Evolutionary conservation across 2,113 vertebrate species (phyloP).

Genomic region (Origma solitaria): DNA sequence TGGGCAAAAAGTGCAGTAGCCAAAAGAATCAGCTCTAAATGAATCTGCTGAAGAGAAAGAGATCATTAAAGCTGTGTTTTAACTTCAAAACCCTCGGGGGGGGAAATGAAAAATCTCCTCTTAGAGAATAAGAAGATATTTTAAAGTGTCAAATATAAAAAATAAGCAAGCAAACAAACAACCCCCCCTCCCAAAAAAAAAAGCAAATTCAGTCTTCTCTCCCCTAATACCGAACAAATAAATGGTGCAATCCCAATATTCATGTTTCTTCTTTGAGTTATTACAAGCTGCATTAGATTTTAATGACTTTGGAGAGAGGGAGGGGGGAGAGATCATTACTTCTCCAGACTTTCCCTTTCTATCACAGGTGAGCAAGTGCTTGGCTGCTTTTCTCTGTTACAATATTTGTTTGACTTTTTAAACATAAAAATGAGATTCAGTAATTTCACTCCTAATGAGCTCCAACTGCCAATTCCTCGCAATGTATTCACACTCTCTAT

Average conservation of each 20-base stretch:
- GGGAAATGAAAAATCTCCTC: not conserved
- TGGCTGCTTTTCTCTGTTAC: not conserved
- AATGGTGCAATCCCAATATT: not conserved
- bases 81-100: not conserved
- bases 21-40: not conserved
- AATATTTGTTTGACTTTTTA: not conserved
- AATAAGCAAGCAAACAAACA: not conserved
- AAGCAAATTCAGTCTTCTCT: not conserved
- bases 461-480: constrained; percentile 25
- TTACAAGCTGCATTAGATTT: not conserved
- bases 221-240: not conserved
- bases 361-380: not conserved
- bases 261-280: not conserved
- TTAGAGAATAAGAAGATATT: not conserved
- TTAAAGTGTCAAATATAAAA: not conserved
- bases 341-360: not conserved
- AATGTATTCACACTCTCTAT: not conserved
- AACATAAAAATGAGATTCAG: not conserved
- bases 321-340: not conserved
- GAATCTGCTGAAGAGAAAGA: not conserved
- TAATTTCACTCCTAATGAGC: constrained; percentile 31
- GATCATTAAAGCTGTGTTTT: not conserved
- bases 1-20: not conserved
- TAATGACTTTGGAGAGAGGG: not conserved
- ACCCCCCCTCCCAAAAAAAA: not conserved